Base-by-base conservation (phyloP, 2,113 vertebrate species). In the Pomatostomus ruficeps region DNA sequence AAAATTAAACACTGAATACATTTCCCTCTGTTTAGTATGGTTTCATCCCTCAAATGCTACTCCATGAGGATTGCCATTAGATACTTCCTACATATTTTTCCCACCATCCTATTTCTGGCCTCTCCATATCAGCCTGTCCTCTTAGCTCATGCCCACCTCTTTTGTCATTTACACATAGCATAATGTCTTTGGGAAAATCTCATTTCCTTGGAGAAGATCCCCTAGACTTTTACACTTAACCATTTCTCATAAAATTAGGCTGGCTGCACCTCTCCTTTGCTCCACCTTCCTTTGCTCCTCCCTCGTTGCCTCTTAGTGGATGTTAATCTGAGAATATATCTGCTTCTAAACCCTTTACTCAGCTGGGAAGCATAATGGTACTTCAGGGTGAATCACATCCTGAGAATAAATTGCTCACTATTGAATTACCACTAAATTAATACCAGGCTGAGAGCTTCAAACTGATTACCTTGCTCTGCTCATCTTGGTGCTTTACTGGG, bases 401-500 rank as follows among this genome's bases (percentile, higher is more conserved):
- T 35, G n/a, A 78, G 65, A 74, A 81, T 43, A 70, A 87, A 70
- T 45, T 93, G 22, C 19, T 78, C 17, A 14, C 10, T n/a, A 21
- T 21, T 52, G 42, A 68, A 52, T 35, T 77, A 21, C 24, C 23
- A 26, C 10, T 10, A 40, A 88, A 71, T 52, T 33, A 48, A 35
- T 33, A 33, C 3, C 42, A 52, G 11, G 28, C 14, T 48, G n/a
- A 46, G n/a, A 17, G 48, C 36, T 40, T 40, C 10, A 36, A 51
- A 22, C 19, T 52, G 24, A 61, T 52, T 15, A 38, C 17, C 14
- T 7, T 23, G 14, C 28, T 66, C 24, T 62, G 35, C 57, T 62
- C 42, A 14, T 18, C 63, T 43, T 1, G 0, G 19, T 43, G 21
- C 1, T 0, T 40, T 85, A 19, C 40, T 54, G 12, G 49, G 59